phyloP scores from a whole-genome alignment of 2,113 vertebrate species.

The Polyodon spathula region DNA sequence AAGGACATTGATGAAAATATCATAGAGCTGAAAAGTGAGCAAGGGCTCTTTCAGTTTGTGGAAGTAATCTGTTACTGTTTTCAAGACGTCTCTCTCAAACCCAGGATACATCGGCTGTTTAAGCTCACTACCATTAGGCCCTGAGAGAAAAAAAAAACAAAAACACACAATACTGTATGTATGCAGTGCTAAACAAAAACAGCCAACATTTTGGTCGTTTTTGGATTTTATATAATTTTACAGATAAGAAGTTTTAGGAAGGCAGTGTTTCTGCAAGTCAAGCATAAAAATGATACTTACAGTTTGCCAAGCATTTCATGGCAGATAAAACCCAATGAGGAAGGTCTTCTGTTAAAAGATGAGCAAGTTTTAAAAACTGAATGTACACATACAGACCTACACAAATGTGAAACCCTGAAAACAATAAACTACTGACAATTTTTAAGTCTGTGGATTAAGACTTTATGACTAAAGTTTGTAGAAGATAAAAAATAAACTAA shows the following conservation, averaged over 20 bases:
- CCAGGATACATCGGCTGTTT: slow-evolving; percentile 69
- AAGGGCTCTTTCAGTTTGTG: slow-evolving; percentile 67
- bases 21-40: slow-evolving; percentile 72
- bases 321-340: slow-evolving; percentile 82
- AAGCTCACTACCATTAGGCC: slow-evolving; percentile 64
- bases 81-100: slow-evolving; percentile 78
- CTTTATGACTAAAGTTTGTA: too few relatives aligned
- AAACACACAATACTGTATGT: background rate
- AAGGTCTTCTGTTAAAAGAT: slow-evolving; percentile 55
- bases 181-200: background rate
- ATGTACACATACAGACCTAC: too few relatives aligned
- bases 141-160: slow-evolving; percentile 30
- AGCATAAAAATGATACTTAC: slow-evolving; percentile 53
- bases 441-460: too few relatives aligned
- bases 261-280: background rate
- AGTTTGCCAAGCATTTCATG: slow-evolving; percentile 77
- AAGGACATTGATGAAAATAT: slow-evolving; percentile 70
- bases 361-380: too few relatives aligned
- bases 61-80: slow-evolving; percentile 71
- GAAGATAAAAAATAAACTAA: too few relatives aligned
- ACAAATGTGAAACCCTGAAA: too few relatives aligned
- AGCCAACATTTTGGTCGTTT: background rate
- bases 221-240: background rate
- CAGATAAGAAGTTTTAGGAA: background rate
- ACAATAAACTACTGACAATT: too few relatives aligned